Conservation (phyloP, 2,888 invertebrate species). For the Tuberolachnus salignus region DNA sequence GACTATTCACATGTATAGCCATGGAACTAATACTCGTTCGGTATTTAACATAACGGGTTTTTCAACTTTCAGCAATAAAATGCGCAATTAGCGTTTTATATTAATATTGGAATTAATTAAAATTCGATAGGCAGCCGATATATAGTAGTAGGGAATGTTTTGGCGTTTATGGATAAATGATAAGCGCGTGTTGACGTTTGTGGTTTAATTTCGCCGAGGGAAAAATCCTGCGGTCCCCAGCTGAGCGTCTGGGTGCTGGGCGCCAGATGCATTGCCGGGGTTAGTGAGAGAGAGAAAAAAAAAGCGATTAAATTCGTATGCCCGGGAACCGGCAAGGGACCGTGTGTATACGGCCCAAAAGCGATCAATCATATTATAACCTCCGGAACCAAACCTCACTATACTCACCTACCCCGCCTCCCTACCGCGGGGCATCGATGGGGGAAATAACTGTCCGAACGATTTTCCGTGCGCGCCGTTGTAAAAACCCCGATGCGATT, state of each 20-base stretch:
- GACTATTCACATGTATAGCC: too few relatives aligned
- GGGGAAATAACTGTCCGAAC: constrained; percentile 37
- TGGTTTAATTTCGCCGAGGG: constrained; percentile 37
- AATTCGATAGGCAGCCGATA: too few relatives aligned
- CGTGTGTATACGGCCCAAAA: constrained; percentile 14
- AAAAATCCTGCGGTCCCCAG: constrained; percentile 23
- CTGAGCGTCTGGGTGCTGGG: constrained; percentile 13
- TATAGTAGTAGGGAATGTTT: too few relatives aligned
- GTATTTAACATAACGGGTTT: too few relatives aligned
- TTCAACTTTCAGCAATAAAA: too few relatives aligned
- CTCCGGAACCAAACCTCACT: constrained; percentile 31
- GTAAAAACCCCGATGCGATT: background rate
- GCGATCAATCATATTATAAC: constrained; percentile 48
- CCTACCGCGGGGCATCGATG: background rate
- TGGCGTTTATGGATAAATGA: background rate
- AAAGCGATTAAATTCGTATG: constrained; percentile 55
- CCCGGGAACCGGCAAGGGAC: background rate
- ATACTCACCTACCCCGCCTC: too few relatives aligned
- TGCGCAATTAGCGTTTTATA: background rate
- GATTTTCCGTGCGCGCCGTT: constrained; percentile 5
- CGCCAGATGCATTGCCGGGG: constrained; percentile 46
- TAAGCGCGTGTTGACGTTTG: constrained; percentile 30
- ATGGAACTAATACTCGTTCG: too few relatives aligned
- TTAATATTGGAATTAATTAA: background rate
- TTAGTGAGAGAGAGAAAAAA: background rate